Percentiles rank a stretch among this genome's conserved stretches.
Conservation (phyloP, 2,888 invertebrate species). For the Nomada goodeniana region DNA sequence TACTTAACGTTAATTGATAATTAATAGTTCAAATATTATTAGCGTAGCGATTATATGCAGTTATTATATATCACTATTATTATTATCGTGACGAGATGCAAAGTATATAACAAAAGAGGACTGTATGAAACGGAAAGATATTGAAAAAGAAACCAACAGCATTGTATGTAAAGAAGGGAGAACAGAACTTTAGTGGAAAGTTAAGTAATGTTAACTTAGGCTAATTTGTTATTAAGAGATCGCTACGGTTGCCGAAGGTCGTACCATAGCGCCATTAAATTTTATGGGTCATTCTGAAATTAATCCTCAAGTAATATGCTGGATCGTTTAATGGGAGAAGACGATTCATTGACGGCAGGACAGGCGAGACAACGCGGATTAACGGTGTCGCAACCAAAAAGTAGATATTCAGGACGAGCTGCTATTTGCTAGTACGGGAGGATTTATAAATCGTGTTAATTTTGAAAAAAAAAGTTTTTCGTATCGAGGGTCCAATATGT, state of each 20-base stretch:
- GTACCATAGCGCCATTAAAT: slow-evolving; percentile 68
- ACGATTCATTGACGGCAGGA: slow-evolving; percentile 28
- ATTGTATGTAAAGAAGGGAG: slow-evolving; percentile 67
- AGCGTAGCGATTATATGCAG: slow-evolving; percentile 74
- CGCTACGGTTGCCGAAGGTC: slow-evolving; percentile 66
- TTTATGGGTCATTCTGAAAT: slow-evolving; percentile 69
- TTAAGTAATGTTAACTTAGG: slow-evolving; percentile 75
- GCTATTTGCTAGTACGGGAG: slow-evolving; percentile 74
- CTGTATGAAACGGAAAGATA: slow-evolving; percentile 66
- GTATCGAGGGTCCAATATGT: slow-evolving; percentile 76
- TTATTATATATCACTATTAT: slow-evolving; percentile 74
- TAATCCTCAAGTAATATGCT: slow-evolving; percentile 49
- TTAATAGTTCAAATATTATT: slow-evolving; percentile 77
- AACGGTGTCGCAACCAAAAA: slow-evolving; percentile 77
- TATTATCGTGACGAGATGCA: slow-evolving; percentile 72
- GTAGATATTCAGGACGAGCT: slow-evolving; percentile 74
- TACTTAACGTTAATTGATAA: slow-evolving; percentile 83
- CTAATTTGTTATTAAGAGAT: slow-evolving; percentile 74
- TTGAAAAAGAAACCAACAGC: slow-evolving; percentile 34
- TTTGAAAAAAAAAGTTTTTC: slow-evolving; percentile 72
- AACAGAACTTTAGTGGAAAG: slow-evolving; percentile 67
- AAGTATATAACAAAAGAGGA: slow-evolving; percentile 65
- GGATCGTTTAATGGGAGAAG: slow-evolving; percentile 40
- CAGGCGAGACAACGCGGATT: slow-evolving; percentile 60
- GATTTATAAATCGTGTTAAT: slow-evolving; percentile 79